Percentiles rank a stretch among this genome's conserved stretches.
These are phyloP conservation scores for Podargus strigoides DNA, from an alignment of 2,797 vertebrate genomes.

Conservation along the genomic window DNA sequence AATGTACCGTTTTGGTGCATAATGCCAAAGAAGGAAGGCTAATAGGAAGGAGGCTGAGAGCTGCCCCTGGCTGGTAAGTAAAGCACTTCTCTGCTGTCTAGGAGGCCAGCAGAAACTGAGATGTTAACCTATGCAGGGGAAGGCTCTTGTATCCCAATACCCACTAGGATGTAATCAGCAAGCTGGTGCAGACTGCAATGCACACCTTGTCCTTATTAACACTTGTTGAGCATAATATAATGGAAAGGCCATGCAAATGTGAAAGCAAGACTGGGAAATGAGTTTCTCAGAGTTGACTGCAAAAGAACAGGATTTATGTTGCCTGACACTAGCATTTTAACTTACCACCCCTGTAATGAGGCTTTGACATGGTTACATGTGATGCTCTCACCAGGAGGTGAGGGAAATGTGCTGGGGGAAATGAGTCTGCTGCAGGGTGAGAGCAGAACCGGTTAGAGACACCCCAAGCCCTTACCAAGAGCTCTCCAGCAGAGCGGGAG, in stretches of 20 bases:
- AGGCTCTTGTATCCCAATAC: neutral
- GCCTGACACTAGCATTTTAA: neutral
- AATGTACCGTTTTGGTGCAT: neutral
- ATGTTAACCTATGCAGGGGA: neutral
- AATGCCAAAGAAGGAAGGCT: rapidly evolving
- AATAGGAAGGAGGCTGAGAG: neutral
- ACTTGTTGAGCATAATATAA: neutral
- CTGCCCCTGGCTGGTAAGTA: neutral
- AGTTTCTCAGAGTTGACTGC: neutral
- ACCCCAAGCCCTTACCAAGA: neutral
- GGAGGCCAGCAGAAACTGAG: neutral
- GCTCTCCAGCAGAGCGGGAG: neutral
- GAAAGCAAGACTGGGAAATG: neutral
- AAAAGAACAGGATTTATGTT: neutral
- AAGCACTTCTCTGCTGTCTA: neutral
- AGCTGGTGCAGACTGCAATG: neutral
- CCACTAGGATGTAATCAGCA: rapidly evolving
- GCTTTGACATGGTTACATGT: rapidly evolving
- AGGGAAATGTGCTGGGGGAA: neutral
- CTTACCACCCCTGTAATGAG: neutral
- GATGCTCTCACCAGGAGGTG: rapidly evolving
- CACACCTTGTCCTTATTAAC: neutral
- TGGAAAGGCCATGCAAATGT: neutral
- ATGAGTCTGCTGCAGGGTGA: neutral
- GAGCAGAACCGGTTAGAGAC: neutral